Evolutionary conservation across 2,113 vertebrate species (phyloP).

Genomic region (Onychorhynchus coronatus): DNA sequence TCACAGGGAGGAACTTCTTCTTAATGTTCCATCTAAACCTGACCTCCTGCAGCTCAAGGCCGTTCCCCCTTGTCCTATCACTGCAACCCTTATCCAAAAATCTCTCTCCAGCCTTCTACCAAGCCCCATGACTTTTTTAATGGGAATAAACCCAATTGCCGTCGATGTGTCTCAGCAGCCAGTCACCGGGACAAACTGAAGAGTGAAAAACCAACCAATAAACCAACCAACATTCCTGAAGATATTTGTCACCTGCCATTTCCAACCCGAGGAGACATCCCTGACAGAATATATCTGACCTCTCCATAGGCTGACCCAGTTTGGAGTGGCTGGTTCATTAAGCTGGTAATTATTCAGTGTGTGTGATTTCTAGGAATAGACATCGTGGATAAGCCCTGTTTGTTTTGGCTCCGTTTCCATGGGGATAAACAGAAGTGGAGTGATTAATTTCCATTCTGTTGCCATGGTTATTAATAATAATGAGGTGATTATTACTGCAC

Average conservation of each 20-base stretch:
- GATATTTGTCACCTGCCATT: neutral
- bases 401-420: conserved; percentile 68
- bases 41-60: neutral
- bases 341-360: conserved; percentile 6
- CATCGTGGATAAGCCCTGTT: conserved; percentile 54
- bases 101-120: neutral
- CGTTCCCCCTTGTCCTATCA: neutral
- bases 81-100: neutral
- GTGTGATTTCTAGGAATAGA: conserved; percentile 61
- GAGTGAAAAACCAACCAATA: neutral
- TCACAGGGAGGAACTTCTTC: neutral
- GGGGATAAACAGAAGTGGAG: conserved; percentile 55
- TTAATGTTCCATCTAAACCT: rapidly evolving
- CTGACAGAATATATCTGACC: too few species aligned
- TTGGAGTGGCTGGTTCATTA: neutral
- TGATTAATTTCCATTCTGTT: conserved; percentile 73
- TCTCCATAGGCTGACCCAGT: neutral
- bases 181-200: neutral
- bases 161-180: neutral
- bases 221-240: neutral
- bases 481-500: conserved; percentile 67
- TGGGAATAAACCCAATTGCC: neutral
- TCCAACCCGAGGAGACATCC: neutral
- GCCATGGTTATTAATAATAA: conserved; percentile 75
- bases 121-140: neutral